Percentiles rank a stretch among this genome's conserved stretches.
These are phyloP conservation scores for Brachionus asplanchnoidis DNA, from an alignment of 1,140 invertebrate genomes.

Conservation along the genomic window DNA sequence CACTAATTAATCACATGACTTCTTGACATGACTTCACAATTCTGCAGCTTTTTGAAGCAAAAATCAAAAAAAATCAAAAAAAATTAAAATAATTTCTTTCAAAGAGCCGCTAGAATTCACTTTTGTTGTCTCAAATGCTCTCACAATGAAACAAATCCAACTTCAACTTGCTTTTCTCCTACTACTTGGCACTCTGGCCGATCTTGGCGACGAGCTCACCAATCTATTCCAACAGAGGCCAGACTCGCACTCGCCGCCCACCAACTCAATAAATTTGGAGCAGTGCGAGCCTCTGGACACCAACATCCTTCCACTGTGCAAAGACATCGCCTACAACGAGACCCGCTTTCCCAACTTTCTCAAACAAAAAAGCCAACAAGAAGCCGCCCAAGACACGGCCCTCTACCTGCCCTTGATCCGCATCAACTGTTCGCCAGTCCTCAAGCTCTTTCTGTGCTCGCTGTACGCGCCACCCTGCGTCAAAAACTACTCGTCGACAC, in stretches of 20 bases:
- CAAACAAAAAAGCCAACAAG: constrained; percentile 86
- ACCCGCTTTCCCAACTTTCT: constrained; percentile 93
- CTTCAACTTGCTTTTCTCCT: background rate
- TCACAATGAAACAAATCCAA: background rate
- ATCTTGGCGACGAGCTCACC: background rate
- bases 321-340: constrained; percentile 84
- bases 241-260: background rate
- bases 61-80: background rate
- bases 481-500: constrained; percentile 48
- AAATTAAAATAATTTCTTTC: background rate
- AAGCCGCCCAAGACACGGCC: constrained; percentile 85
- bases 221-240: constrained; percentile 2
- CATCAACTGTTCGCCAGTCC: constrained; percentile 84
- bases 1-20: constrained; percentile 2
- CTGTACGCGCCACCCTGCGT: constrained; percentile 93
- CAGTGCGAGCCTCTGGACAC: constrained; percentile 13
- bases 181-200: background rate
- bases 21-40: constrained; percentile 15
- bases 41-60: background rate
- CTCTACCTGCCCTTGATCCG: constrained; percentile 92
- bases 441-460: constrained; percentile 91
- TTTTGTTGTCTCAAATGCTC: background rate
- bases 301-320: constrained; percentile 76
- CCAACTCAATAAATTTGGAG: background rate
- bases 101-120: background rate